Evolutionary conservation across 1,140 invertebrate species (phyloP).

Genomic region (Neuroterus valhalla): DNA sequence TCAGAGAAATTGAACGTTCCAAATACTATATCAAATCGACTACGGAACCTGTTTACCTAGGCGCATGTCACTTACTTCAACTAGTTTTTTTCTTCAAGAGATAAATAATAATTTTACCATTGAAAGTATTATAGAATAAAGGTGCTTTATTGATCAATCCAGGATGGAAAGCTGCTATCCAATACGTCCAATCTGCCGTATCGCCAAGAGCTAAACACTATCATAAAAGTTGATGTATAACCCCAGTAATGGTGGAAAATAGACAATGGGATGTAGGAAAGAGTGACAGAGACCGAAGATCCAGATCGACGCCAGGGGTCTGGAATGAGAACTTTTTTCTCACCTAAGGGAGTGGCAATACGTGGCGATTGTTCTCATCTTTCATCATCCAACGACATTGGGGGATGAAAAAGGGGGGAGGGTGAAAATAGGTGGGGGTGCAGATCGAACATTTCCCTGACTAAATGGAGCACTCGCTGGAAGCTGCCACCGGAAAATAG

Average conservation of each 20-base stretch:
- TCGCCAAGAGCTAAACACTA: slow-evolving; percentile 22
- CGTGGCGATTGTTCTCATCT: slow-evolving; percentile 25
- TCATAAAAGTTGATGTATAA: slow-evolving; percentile 21
- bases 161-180: neutral
- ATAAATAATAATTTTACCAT: neutral
- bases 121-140: neutral
- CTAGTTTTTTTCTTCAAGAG: too few relatives aligned
- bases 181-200: slow-evolving; percentile 15
- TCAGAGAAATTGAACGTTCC: too few relatives aligned
- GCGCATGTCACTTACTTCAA: too few relatives aligned
- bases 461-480: slow-evolving; percentile 10
- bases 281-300: slow-evolving; percentile 22
- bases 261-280: slow-evolving; percentile 4
- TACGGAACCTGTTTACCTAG: too few relatives aligned
- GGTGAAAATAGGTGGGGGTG: neutral
- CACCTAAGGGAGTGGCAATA: slow-evolving; percentile 18
- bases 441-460: slow-evolving; percentile 16
- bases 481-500: slow-evolving; percentile 22
- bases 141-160: neutral
- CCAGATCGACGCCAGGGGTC: neutral
- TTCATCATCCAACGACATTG: slow-evolving; percentile 15
- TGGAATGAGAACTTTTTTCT: slow-evolving; percentile 21
- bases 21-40: too few relatives aligned
- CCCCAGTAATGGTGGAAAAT: neutral
- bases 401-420: neutral